Evolutionary conservation across 2,888 invertebrate genomes (phyloP), one percentile per base, ranked within the genome.

Genomic region (Malthinus flaveolus): DNA sequence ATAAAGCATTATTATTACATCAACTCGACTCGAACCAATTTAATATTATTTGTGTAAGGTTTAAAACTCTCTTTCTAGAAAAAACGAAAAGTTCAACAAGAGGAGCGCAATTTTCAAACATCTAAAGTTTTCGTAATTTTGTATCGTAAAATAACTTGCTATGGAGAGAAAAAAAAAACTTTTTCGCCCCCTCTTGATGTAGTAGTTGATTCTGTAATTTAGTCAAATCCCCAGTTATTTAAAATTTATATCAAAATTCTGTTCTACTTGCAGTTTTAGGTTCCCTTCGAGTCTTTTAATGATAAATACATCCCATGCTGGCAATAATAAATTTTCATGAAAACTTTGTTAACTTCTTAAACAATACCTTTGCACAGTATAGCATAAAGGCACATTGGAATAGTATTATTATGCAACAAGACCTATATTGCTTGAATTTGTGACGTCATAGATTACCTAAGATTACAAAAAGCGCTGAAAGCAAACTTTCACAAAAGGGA

Each of bases 311-410:
- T 58, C 58, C 58, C 58, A 45, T 49, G 58, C 44, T 49, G 45
- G 49, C 58, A 53, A 53, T 58, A 58, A 58, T 58, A 58, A 58
- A 58, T 58, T 58, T 58, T 53, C 58, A 53, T 58, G 39, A 52
- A 48, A 58, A 58, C 58, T 58, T 58, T 53, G 53, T 37, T 47
- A 58, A 58, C 49, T 58, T 58, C 58, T 58, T 58, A 53, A 58
- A 58, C 53, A 58, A 58, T 58, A 49, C 58, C 49, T 44, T 23
- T 23, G n/a, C n/a, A 23, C 5, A 23, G 23, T 5, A 23, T 23
- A 5, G 23, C 5, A 5, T 48, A 53, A 49, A 49, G 49, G 49
- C 58, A 53, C 53, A 53, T 58, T 45, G 42, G 11, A 58, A 58
- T 58, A 49, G 52, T 58, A 52, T 48, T 46, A 47, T 46, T 34